These are phyloP conservation scores for Puffinus mauretanicus DNA, from an alignment of 2,113 vertebrate genomes.

Conservation along the genomic window DNA sequence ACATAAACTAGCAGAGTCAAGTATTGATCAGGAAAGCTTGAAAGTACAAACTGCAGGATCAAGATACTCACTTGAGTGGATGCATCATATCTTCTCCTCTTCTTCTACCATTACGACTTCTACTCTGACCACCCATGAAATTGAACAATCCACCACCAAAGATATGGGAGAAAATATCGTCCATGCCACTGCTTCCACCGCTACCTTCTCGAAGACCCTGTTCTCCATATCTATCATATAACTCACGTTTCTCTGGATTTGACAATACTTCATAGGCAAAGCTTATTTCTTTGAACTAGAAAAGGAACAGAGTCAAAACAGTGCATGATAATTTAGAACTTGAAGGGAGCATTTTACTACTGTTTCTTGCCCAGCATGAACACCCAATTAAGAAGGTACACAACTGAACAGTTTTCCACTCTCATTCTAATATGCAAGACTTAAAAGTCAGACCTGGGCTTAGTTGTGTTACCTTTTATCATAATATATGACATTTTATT, in stretches of 20 bases:
- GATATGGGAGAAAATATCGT: slow-evolving; percentile 99
- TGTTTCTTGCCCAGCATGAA: neutral
- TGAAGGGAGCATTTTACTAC: neutral
- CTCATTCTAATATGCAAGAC: neutral
- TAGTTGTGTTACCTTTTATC: neutral
- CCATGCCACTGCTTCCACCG: slow-evolving; percentile 92
- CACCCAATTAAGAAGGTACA: neutral
- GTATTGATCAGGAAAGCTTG: neutral
- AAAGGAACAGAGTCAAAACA: slow-evolving; percentile 14
- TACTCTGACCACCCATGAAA: slow-evolving; percentile 94
- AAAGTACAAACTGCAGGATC: neutral
- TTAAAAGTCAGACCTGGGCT: neutral
- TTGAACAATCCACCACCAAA: slow-evolving; percentile 97
- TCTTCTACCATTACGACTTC: slow-evolving; percentile 91
- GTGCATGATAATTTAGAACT: neutral
- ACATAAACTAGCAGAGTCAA: neutral
- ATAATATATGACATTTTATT: neutral
- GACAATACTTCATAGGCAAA: slow-evolving; percentile 98
- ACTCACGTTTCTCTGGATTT: slow-evolving; percentile 94
- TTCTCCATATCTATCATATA: slow-evolving; percentile 96
- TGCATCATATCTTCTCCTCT: slow-evolving; percentile 99
- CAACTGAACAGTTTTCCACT: neutral
- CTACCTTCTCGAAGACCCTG: slow-evolving; percentile 96
- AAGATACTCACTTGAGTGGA: slow-evolving; percentile 89
- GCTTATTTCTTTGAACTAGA: slow-evolving; percentile 98